Evolutionary conservation across 2,888 invertebrate species (phyloP), one percentile per base, ranked within the genome.

Genomic region (Amitus sp.): DNA sequence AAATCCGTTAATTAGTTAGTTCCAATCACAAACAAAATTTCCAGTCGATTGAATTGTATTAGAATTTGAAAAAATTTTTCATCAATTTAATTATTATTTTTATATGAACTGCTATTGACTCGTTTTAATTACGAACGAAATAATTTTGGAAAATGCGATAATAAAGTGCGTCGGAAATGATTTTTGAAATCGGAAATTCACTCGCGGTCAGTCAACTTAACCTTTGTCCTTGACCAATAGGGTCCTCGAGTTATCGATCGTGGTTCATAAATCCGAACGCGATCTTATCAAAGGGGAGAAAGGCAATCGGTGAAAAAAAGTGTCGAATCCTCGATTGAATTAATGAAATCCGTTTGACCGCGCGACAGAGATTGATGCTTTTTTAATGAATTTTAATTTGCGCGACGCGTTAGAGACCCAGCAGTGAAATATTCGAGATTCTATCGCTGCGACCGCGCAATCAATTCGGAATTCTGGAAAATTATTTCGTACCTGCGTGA

Each of bases 221-320:
- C 63, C 63, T 59, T 63, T 63, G 52, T 59, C 63, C 63, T 63
- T 63, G 58, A 52, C 63, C 58, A 62, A 58, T 58, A 59, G 59
- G 63, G 59, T 56, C 49, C 55, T 59, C 52, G 56, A 47, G 39
- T 52, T 37, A 27, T 15, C 43, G 28, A 54, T n/a, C n/a, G n/a
- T n/a, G n/a, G n/a, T n/a, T n/a, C n/a, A n/a, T n/a, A n/a, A n/a
- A n/a, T n/a, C n/a, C 51, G 62, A 48, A 48, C 52, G 46, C 39
- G 51, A 55, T 58, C 58, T 63, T 63, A 63, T 63, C 48, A 7
- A 34, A 34, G 34, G 10, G 4, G n/a, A 13, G n/a, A 34, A 34
- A 34, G 34, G n/a, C 3, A 34, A 34, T 13, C 34, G 34, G n/a
- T 34, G n/a, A 34, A 34, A 23, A 34, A 34, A 34, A 13, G 12